These are phyloP conservation scores for Lasiurus cinereus DNA, from an alignment of 2,113 vertebrate species.

Conservation along the genomic window DNA sequence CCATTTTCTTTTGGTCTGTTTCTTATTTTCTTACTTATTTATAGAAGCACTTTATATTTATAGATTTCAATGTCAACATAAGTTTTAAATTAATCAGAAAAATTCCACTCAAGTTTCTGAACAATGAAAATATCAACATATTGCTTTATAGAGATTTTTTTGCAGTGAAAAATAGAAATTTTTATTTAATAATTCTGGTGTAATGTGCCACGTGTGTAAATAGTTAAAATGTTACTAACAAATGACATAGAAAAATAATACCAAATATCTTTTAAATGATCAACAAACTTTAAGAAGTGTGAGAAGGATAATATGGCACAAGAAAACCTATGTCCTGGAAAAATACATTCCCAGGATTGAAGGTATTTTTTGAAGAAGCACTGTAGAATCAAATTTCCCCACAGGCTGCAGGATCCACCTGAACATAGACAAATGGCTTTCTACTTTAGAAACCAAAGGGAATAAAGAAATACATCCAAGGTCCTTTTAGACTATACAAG, in stretches of 20 bases:
- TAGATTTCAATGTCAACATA: background rate
- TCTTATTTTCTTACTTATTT: background rate
- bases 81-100: constrained; percentile 52
- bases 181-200: background rate
- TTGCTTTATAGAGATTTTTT: background rate
- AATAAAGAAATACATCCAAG: background rate
- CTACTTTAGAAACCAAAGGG: background rate
- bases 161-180: background rate
- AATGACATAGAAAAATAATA: constrained; percentile 18
- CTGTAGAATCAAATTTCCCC: background rate
- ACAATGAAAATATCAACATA: background rate
- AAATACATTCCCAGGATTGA: background rate
- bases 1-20: background rate
- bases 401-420: background rate
- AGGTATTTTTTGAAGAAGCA: background rate
- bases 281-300: background rate
- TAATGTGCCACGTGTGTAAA: constrained; percentile 21
- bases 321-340: background rate
- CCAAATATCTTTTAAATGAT: background rate
- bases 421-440: background rate
- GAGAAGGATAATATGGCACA: background rate
- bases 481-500: background rate
- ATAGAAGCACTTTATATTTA: background rate
- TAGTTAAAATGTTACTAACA: constrained; percentile 16
- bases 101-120: background rate